A percentile compares a stretch with the other conserved stretches of the same genome.
Conservation (phyloP, 2,797 vertebrate species). For the Orientallactaga sibirica region DNA sequence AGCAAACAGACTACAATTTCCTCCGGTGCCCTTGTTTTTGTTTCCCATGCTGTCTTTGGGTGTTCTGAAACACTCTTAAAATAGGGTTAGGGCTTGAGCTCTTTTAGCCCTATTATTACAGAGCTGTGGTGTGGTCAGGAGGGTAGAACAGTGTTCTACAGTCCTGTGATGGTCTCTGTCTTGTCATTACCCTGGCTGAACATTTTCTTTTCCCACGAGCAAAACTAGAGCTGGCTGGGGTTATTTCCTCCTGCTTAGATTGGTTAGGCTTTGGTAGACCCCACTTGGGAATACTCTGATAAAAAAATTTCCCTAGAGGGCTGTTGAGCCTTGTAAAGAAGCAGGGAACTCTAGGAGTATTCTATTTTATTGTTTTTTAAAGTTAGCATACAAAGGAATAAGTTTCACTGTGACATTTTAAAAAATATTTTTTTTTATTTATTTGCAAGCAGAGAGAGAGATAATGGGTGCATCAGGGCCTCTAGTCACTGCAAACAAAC, state of each 20-base stretch:
- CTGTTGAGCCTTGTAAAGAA: neutral
- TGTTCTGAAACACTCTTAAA: conserved; percentile 46
- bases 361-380: neutral
- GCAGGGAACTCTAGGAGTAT: neutral
- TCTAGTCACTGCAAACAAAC: too few species aligned
- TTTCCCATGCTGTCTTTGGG: conserved; percentile 40
- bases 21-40: conserved; percentile 36
- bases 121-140: neutral
- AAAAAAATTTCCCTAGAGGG: conserved; percentile 34
- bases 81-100: conserved; percentile 26
- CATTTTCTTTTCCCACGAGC: neutral
- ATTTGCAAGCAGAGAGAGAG: too few species aligned
- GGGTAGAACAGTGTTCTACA: neutral
- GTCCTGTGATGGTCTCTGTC: neutral
- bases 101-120: conserved; percentile 15
- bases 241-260: neutral
- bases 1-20: conserved; percentile 33
- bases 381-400: neutral
- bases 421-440: too few species aligned
- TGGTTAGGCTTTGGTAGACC: neutral
- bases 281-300: neutral
- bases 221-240: neutral
- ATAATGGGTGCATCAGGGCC: too few species aligned
- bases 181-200: conserved; percentile 11
- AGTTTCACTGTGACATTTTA: neutral